These are phyloP conservation scores for Thunnus thynnus DNA, from an alignment of 2,113 vertebrate species.

Conservation along the genomic window DNA sequence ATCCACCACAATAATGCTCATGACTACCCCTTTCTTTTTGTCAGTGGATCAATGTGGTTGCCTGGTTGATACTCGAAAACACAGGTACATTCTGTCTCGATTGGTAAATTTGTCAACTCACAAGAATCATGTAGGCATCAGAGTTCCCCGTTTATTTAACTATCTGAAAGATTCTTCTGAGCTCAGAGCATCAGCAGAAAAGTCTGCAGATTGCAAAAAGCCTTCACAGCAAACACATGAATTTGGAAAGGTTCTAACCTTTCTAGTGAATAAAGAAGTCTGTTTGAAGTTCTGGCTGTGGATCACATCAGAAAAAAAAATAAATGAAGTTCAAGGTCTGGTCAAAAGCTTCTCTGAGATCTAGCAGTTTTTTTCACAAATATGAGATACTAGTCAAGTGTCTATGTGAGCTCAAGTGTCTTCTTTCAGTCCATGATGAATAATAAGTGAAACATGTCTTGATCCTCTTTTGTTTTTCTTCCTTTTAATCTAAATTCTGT, in stretches of 20 bases:
- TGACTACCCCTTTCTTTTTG: too few species aligned
- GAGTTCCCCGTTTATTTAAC: constrained; percentile 13
- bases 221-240: constrained; percentile 20
- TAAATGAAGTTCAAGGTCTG: constrained; percentile 57
- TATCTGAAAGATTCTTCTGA: background rate
- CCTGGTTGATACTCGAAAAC: background rate
- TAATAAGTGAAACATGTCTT: background rate
- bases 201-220: constrained; percentile 33
- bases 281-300: constrained; percentile 59
- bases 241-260: constrained; percentile 48
- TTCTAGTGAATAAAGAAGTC: constrained; percentile 53
- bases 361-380: constrained; percentile 32
- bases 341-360: constrained; percentile 55
- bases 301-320: constrained; percentile 21
- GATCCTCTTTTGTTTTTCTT: background rate
- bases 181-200: constrained; percentile 22
- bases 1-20: too few species aligned
- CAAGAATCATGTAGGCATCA: background rate
- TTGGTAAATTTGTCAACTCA: background rate
- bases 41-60: too few species aligned
- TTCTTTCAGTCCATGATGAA: background rate
- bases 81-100: too few species aligned
- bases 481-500: constrained; percentile 10
- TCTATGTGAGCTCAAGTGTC: background rate
- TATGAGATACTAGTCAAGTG: background rate